phyloP scores from a whole-genome alignment of 1,140 invertebrate genomes.

The Adoxophyes honmai region DNA sequence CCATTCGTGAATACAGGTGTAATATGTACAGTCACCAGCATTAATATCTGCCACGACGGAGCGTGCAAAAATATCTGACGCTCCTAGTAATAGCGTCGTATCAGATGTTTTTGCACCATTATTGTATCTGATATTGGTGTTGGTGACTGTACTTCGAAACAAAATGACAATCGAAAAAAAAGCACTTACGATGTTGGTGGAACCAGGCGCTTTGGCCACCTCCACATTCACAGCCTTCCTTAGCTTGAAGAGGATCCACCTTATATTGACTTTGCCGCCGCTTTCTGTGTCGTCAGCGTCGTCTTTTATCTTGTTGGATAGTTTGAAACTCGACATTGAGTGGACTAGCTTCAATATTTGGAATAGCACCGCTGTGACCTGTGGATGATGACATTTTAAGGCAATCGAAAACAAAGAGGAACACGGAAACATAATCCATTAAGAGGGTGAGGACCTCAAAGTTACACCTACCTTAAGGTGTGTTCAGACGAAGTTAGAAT shows the following conservation, averaged over 20 bases:
- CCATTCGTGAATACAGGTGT: too few relatives aligned
- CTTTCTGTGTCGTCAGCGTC: conserved; percentile 32
- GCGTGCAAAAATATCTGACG: too few relatives aligned
- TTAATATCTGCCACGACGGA: too few relatives aligned
- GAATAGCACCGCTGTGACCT: conserved; percentile 61
- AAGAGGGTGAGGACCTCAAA: too few relatives aligned
- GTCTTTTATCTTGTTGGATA: conserved; percentile 40
- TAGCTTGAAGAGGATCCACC: conserved; percentile 84
- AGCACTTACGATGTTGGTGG: conserved; percentile 78
- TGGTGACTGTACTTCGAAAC: too few relatives aligned
- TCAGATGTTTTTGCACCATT: not conserved
- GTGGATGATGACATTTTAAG: too few relatives aligned
- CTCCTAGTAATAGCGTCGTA: too few relatives aligned
- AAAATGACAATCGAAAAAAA: conserved; percentile 3
- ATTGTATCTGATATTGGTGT: not conserved
- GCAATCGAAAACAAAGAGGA: too few relatives aligned
- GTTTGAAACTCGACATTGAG: conserved; percentile 42
- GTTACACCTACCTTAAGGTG: too few relatives aligned
- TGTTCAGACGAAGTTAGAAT: too few relatives aligned
- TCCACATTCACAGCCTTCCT: conserved; percentile 85
- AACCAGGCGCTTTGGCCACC: conserved; percentile 78
- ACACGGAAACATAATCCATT: too few relatives aligned
- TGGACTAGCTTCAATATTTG: conserved; percentile 56
- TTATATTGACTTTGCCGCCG: conserved; percentile 67
- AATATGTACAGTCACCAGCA: too few relatives aligned